A percentile compares a stretch with the other conserved stretches of the same genome.
These are phyloP conservation scores for Tinamus major DNA, from an alignment of 2,797 vertebrate species.

Conservation along the genomic window DNA sequence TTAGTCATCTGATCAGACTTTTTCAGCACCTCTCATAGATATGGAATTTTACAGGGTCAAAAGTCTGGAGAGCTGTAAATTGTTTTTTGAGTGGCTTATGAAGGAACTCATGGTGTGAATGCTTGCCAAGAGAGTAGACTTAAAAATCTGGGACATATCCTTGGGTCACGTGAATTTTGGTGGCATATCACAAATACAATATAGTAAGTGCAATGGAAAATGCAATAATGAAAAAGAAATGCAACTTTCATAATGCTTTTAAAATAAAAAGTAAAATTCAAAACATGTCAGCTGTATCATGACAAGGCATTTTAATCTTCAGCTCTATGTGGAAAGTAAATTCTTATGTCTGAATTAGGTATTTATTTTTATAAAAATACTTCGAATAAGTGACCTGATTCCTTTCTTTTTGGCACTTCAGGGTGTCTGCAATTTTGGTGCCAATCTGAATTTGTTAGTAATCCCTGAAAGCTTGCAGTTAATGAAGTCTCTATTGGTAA, in stretches of 20 bases:
- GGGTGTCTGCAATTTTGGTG: background rate
- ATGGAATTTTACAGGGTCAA: background rate
- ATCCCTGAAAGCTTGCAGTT: fast-evolving
- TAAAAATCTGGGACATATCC: background rate
- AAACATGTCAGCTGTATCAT: background rate
- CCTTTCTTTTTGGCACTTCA: background rate
- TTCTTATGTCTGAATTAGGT: background rate
- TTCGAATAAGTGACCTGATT: background rate
- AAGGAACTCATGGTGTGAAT: background rate
- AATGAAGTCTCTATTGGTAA: constrained; percentile 3
- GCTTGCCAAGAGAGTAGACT: background rate
- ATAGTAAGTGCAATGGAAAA: background rate
- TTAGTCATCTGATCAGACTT: background rate
- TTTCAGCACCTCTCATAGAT: no score
- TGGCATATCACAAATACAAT: background rate
- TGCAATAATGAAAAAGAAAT: background rate
- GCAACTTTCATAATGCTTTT: background rate
- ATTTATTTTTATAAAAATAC: background rate
- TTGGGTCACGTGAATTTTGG: background rate
- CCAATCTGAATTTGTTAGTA: background rate
- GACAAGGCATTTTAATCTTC: background rate
- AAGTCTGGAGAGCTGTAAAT: background rate
- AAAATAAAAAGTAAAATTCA: background rate
- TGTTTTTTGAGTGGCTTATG: background rate
- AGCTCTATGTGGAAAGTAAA: background rate